Evolutionary conservation across 2,113 vertebrate species (phyloP).

Genomic region (Microtus ochrogaster): DNA sequence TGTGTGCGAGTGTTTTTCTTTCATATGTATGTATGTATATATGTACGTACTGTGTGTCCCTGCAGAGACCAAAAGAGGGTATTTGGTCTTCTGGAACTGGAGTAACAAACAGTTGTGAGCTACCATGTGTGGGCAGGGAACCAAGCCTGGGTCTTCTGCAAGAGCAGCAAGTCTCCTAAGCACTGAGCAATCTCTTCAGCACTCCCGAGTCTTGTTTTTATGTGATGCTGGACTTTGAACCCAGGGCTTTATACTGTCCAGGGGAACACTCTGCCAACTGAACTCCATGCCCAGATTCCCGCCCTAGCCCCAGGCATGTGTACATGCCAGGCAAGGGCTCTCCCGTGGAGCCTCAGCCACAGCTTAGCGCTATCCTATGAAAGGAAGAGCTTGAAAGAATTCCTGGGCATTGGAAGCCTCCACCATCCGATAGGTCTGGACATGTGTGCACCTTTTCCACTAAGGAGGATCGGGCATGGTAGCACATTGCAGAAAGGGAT

Average conservation of each 20-base stretch:
- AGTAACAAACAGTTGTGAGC: not conserved
- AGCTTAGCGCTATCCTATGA: not conserved
- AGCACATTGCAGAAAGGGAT: not conserved
- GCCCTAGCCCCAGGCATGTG: too few species aligned
- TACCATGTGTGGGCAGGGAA: too few species aligned
- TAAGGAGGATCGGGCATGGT: not conserved
- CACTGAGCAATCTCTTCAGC: not conserved
- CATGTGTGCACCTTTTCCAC: not conserved
- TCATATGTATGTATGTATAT: not conserved
- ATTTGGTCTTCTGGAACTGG: not conserved
- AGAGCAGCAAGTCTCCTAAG: not conserved
- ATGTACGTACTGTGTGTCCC: not conserved
- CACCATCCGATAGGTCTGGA: not conserved
- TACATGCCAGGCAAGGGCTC: too few species aligned
- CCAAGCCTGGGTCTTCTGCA: not conserved
- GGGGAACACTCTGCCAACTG: not conserved
- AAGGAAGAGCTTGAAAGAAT: not conserved
- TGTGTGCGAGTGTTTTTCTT: not conserved
- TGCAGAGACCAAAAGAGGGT: not conserved
- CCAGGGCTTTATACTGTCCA: not conserved
- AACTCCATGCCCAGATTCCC: not conserved
- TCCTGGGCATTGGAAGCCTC: not conserved
- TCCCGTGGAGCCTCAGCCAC: not conserved
- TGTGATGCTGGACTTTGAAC: not conserved
- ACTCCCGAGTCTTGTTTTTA: not conserved